Percentiles rank a stretch among this genome's conserved stretches.
Evolutionary conservation across 2,797 vertebrate genomes (phyloP).

Genomic region (Eulemur albifrons): DNA sequence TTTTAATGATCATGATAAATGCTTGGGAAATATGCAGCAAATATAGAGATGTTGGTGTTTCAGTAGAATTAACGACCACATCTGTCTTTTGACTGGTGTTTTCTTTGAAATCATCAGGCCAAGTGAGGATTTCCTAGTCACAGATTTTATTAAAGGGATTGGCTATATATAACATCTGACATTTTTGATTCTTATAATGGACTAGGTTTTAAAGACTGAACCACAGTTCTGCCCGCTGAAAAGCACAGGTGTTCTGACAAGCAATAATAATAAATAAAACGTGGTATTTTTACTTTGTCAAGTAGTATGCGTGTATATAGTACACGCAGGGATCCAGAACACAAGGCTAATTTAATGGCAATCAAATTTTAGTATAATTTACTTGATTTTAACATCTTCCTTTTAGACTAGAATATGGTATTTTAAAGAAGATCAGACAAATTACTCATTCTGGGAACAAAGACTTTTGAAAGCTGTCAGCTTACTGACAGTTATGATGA

Average conservation of each 20-base stretch:
- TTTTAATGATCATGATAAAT: background rate
- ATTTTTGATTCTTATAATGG: background rate
- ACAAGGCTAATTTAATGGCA: slow-evolving; percentile 70
- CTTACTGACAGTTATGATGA: slow-evolving; percentile 84
- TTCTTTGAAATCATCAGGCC: background rate
- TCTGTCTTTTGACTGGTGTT: slow-evolving; percentile 3
- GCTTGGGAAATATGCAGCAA: background rate
- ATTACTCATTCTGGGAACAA: slow-evolving; percentile 84
- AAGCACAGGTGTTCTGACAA: slow-evolving; percentile 64
- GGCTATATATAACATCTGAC: background rate
- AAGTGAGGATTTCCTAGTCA: background rate
- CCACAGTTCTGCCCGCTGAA: slow-evolving; percentile 50
- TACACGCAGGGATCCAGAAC: slow-evolving; percentile 52
- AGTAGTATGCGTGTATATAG: background rate
- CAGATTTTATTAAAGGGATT: slow-evolving; percentile 39
- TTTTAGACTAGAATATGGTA: slow-evolving; percentile 77
- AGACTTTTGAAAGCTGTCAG: slow-evolving; percentile 84
- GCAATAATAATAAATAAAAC: slow-evolving; percentile 61
- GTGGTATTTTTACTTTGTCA: slow-evolving; percentile 57
- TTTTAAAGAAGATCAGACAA: slow-evolving; percentile 82
- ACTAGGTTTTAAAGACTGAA: background rate
- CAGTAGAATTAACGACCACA: background rate
- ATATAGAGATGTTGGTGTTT: slow-evolving; percentile 13
- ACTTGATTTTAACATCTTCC: slow-evolving; percentile 79
- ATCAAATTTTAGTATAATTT: slow-evolving; percentile 77